Conservation (phyloP, 2,888 invertebrate species). For the Thymelicus sylvestris region DNA sequence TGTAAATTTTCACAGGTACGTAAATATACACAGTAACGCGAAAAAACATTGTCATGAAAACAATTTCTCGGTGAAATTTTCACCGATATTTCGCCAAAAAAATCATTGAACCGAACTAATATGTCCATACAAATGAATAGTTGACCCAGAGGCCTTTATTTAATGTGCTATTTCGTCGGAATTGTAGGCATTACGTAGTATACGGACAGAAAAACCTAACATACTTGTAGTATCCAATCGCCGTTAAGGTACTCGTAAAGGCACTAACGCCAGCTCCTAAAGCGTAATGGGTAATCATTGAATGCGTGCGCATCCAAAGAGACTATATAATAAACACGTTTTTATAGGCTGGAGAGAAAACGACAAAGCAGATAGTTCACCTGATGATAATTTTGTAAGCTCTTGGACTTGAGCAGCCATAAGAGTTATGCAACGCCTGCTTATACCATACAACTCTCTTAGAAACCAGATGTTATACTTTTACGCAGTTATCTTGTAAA, state of each 20-base stretch:
- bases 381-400: too few relatives aligned
- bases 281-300: slow-evolving; percentile 61
- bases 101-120: slow-evolving; percentile 33
- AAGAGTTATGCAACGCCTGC: too few relatives aligned
- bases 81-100: slow-evolving; percentile 23
- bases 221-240: slow-evolving; percentile 48
- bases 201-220: slow-evolving; percentile 41
- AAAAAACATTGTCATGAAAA: slow-evolving; percentile 15
- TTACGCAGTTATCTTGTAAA: too few relatives aligned
- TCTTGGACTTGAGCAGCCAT: too few relatives aligned
- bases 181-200: slow-evolving; percentile 37
- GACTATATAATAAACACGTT: slow-evolving; percentile 47
- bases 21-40: not conserved
- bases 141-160: slow-evolving; percentile 37
- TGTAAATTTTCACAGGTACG: not conserved
- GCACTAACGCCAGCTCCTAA: slow-evolving; percentile 52
- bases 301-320: slow-evolving; percentile 53
- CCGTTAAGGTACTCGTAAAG: slow-evolving; percentile 55
- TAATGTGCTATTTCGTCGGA: slow-evolving; percentile 37
- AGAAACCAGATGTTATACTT: too few relatives aligned
- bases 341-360: not conserved
- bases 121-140: slow-evolving; percentile 38
- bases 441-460: too few relatives aligned
- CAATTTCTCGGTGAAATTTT: slow-evolving; percentile 23
- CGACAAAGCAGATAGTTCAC: too few relatives aligned